A percentile compares a stretch with the other conserved stretches of the same genome.
Conservation (phyloP, 1,140 invertebrate genomes). For the Ips typographus region DNA sequence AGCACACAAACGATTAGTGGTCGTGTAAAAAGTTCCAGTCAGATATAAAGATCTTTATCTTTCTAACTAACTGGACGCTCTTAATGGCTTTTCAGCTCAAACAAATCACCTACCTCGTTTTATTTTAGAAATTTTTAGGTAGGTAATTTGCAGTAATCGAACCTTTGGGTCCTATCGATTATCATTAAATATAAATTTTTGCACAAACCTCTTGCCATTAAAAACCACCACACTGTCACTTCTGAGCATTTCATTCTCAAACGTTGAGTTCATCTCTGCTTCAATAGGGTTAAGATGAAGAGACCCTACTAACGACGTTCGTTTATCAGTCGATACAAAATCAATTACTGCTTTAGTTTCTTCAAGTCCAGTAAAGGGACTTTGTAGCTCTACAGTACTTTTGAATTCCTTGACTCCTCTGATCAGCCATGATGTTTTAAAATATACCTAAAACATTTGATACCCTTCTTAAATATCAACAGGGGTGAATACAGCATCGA, state of each 20-base stretch:
- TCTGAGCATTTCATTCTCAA: conserved; percentile 40
- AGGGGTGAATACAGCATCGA: no score
- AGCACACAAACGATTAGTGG: conserved; percentile 10
- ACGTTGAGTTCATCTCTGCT: conserved; percentile 41
- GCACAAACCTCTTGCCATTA: conserved; percentile 34
- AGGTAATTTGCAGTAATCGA: background rate
- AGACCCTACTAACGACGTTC: conserved; percentile 36
- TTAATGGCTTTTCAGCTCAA: conserved; percentile 20
- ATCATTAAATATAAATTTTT: conserved; percentile 24
- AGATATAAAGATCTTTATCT: conserved; percentile 26
- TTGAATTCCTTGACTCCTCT: conserved; percentile 55
- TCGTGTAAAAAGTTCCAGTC: conserved; percentile 15
- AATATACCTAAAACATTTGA: conserved; percentile 34
- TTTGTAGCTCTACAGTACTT: conserved; percentile 54
- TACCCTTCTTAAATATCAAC: no score
- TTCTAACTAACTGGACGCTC: conserved; percentile 18
- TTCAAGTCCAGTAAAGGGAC: conserved; percentile 56
- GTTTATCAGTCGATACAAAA: conserved; percentile 34
- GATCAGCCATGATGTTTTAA: conserved; percentile 55
- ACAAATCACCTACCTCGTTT: conserved; percentile 12
- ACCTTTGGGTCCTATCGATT: background rate
- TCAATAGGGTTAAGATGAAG: conserved; percentile 43
- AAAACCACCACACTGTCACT: conserved; percentile 39
- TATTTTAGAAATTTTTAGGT: conserved; percentile 17
- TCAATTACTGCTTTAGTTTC: conserved; percentile 52